Evolutionary conservation across 2,113 vertebrate species (phyloP).

Genomic region (Callorhinus ursinus): DNA sequence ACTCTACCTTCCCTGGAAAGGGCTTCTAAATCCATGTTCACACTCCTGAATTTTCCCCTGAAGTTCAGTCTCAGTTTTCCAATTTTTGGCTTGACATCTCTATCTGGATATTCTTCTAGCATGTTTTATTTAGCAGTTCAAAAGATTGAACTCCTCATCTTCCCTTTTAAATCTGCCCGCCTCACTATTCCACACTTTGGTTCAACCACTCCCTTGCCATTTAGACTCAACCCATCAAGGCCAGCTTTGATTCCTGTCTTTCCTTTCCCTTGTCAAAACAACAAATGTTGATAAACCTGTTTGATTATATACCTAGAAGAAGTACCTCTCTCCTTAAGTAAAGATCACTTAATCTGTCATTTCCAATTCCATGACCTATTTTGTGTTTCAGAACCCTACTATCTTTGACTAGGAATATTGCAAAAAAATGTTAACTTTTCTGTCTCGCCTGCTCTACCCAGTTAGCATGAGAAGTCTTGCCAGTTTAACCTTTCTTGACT

Average conservation of each 20-base stretch:
- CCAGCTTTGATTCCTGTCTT: not conserved
- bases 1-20: not conserved
- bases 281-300: not conserved
- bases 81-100: not conserved
- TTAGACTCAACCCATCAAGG: not conserved
- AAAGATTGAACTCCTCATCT: not conserved
- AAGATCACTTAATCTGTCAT: not conserved
- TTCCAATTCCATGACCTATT: not conserved
- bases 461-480: not conserved
- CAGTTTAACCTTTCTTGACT: not conserved
- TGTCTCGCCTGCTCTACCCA: not conserved
- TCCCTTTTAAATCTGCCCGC: not conserved
- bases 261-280: not conserved
- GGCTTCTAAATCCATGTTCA: not conserved
- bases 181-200: not conserved
- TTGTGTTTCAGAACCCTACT: not conserved
- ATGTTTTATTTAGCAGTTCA: not conserved
- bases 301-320: not conserved
- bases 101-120: not conserved
- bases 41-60: not conserved
- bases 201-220: not conserved
- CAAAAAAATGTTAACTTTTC: not conserved
- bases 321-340: not conserved
- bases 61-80: not conserved
- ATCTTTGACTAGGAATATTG: not conserved